Percentiles rank a stretch among this genome's conserved stretches.
phyloP scores from a whole-genome alignment of 2,888 invertebrate genomes.

The Laothoe populi region DNA sequence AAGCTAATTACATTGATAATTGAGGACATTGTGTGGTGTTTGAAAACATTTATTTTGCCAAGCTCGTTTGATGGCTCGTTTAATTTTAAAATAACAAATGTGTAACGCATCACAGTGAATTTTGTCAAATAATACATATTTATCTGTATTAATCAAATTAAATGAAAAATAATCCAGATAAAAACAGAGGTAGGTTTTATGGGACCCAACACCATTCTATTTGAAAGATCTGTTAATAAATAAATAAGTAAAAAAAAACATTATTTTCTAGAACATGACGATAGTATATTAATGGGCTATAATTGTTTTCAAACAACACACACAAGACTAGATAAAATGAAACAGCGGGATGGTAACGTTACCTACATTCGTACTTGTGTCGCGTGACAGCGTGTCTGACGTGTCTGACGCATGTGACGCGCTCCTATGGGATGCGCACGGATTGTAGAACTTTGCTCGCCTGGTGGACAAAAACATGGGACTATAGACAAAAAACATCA shows the following conservation, averaged over 20 bases:
- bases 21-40: constrained; percentile 6
- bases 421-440: constrained; percentile 87
- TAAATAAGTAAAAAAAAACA: too few species aligned
- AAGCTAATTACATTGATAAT: constrained; percentile 22
- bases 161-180: too few species aligned
- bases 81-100: too few species aligned
- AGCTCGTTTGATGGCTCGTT: too few species aligned
- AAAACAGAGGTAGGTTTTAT: too few species aligned
- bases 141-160: too few species aligned
- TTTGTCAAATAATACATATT: too few species aligned
- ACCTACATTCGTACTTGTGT: constrained; percentile 4
- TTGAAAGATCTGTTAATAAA: too few species aligned
- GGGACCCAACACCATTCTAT: too few species aligned
- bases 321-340: not conserved
- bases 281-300: not conserved
- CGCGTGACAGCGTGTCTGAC: not conserved
- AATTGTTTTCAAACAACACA: not conserved
- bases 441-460: constrained; percentile 91
- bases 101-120: too few species aligned
- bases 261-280: too few species aligned
- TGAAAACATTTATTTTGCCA: not conserved
- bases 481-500: constrained; percentile 33
- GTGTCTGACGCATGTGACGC: not conserved
- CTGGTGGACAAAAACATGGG: constrained; percentile 86
- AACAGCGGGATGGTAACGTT: not conserved